These are phyloP conservation scores for Rhincodon typus DNA, from an alignment of 2,797 vertebrate species.

Conservation along the genomic window DNA sequence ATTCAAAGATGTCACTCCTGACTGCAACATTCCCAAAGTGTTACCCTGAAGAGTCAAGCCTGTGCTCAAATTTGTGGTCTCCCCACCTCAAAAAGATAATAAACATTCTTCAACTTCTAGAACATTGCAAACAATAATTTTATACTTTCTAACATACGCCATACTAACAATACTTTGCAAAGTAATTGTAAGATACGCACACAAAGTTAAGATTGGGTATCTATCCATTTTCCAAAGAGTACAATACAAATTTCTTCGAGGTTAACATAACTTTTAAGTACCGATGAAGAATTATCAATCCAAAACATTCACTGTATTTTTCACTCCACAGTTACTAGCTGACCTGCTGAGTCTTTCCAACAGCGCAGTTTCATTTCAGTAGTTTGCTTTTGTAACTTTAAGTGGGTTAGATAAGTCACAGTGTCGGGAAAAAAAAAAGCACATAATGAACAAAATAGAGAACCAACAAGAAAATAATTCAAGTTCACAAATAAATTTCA, in stretches of 20 bases:
- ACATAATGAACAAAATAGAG: background rate
- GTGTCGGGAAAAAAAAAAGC: background rate
- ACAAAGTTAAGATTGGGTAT: background rate
- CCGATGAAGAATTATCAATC: too few species aligned
- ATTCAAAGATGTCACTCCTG: background rate
- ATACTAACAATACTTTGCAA: background rate
- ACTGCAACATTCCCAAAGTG: background rate
- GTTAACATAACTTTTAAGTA: background rate
- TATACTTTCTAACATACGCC: background rate
- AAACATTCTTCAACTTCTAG: background rate
- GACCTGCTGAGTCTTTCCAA: too few species aligned
- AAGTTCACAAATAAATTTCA: background rate
- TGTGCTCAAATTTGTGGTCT: background rate
- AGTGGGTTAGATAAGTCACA: background rate
- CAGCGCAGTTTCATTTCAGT: too few species aligned
- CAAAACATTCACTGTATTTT: too few species aligned
- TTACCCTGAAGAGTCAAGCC: background rate
- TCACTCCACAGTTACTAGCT: too few species aligned
- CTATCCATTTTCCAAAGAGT: background rate
- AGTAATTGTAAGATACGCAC: background rate
- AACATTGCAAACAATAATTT: background rate
- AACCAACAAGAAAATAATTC: background rate
- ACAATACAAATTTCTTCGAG: background rate
- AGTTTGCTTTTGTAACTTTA: background rate
- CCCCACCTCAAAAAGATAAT: background rate